Evolutionary conservation across 2,888 invertebrate species (phyloP).

Genomic region (Dynastes maya): DNA sequence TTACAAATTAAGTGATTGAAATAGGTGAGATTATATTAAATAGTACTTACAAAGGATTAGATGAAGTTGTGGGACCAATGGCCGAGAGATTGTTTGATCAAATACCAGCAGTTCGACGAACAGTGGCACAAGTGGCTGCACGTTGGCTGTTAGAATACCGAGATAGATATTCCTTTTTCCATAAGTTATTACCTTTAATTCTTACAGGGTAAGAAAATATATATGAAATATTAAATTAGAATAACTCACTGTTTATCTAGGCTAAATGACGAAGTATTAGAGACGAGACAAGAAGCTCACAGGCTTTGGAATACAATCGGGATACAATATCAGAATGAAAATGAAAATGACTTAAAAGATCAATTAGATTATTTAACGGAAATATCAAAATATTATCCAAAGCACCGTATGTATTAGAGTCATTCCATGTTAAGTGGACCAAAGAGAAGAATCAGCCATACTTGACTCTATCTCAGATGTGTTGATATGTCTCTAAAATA

Average conservation of each 20-base stretch:
- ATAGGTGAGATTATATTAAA: slow-evolving; percentile 77
- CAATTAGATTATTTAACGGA: slow-evolving; percentile 83
- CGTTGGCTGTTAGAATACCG: slow-evolving; percentile 83
- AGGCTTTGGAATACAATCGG: slow-evolving; percentile 84
- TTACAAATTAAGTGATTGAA: slow-evolving; percentile 1
- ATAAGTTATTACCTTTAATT: slow-evolving; percentile 87
- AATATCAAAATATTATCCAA: slow-evolving; percentile 82
- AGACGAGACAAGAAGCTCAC: slow-evolving; percentile 78
- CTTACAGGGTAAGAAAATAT: slow-evolving; percentile 79
- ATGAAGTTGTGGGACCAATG: slow-evolving; percentile 83
- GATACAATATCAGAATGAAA: slow-evolving; percentile 86
- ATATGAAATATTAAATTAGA: slow-evolving; percentile 18
- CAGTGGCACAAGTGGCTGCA: slow-evolving; percentile 84
- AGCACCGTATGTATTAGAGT: slow-evolving; percentile 69
- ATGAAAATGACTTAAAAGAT: slow-evolving; percentile 90
- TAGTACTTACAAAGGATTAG: slow-evolving; percentile 69
- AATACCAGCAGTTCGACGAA: slow-evolving; percentile 82
- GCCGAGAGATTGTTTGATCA: slow-evolving; percentile 92
- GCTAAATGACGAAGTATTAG: slow-evolving; percentile 85
- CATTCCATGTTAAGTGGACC: too few species aligned
- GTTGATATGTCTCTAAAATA: too few species aligned
- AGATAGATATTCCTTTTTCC: slow-evolving; percentile 93
- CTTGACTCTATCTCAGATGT: too few species aligned
- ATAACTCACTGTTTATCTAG: slow-evolving; percentile 66
- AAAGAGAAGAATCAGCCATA: too few species aligned